phyloP scores from a whole-genome alignment of 2,113 vertebrate genomes.

The Circaetus gallicus region DNA sequence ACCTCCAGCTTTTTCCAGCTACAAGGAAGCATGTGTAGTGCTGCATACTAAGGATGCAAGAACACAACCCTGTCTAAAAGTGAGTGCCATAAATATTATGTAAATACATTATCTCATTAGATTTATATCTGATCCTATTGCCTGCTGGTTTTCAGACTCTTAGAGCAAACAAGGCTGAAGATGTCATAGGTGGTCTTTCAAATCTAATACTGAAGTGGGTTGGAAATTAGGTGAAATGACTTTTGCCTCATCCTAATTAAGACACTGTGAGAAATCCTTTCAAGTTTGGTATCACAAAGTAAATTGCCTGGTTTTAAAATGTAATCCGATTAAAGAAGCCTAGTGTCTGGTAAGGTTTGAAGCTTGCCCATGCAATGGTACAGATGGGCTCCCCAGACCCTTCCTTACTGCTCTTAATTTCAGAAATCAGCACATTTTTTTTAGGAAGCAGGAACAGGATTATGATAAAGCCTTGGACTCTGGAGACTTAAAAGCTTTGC shows the following conservation, averaged over 20 bases:
- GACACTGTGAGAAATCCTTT: neutral
- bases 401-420: neutral
- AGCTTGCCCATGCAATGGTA: neutral
- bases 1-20: neutral
- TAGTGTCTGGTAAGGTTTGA: neutral
- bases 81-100: constrained; percentile 27
- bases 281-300: neutral
- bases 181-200: constrained; percentile 7
- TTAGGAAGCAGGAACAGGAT: neutral
- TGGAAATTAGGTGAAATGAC: neutral
- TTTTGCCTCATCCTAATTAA: constrained; percentile 29
- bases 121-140: neutral
- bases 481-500: neutral
- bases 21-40: neutral
- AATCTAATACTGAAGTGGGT: neutral
- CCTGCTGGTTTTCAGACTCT: neutral
- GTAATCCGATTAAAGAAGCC: neutral
- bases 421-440: neutral
- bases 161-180: neutral
- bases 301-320: neutral
- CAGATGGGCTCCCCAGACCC: neutral
- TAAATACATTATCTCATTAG: constrained; percentile 47
- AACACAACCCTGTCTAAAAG: neutral
- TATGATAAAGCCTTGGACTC: neutral
- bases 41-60: neutral